Conservation (phyloP, 23 tunicate species). For the Aplidium turbinatum region DNA sequence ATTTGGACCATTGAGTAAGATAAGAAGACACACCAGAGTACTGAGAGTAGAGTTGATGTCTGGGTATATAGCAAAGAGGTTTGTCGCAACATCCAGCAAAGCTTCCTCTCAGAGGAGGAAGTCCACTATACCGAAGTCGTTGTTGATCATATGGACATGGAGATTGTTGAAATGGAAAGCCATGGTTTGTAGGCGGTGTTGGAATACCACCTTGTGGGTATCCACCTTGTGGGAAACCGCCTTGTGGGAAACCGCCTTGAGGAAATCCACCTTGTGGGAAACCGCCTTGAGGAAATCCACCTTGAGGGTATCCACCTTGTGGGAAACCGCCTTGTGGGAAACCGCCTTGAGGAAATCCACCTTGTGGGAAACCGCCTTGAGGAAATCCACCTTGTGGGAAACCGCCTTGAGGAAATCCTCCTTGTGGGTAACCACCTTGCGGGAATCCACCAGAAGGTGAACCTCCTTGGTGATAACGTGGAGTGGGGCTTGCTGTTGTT, state of each 20-base stretch:
- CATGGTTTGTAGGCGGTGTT: too few species aligned
- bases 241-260: not conserved
- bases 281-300: too few species aligned
- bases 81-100: slow-evolving; percentile 71
- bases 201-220: too few species aligned
- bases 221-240: not conserved
- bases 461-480: too few species aligned
- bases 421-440: too few species aligned
- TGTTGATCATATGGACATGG: slow-evolving; percentile 55
- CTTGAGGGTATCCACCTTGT: too few species aligned
- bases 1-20: slow-evolving; percentile 23
- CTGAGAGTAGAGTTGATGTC: not conserved
- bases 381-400: not conserved
- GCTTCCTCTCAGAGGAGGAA: slow-evolving; percentile 68
- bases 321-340: not conserved
- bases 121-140: slow-evolving; percentile 4
- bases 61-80: slow-evolving; percentile 60
- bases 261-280: not conserved
- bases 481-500: too few species aligned
- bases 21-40: slow-evolving; percentile 46
- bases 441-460: too few species aligned
- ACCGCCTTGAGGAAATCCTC: not conserved
- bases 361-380: not conserved
- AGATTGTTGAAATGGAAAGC: not conserved
- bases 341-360: too few species aligned